Evolutionary conservation across 2,888 invertebrate species (phyloP).

Genomic region (Sylvicola fuscatus): DNA sequence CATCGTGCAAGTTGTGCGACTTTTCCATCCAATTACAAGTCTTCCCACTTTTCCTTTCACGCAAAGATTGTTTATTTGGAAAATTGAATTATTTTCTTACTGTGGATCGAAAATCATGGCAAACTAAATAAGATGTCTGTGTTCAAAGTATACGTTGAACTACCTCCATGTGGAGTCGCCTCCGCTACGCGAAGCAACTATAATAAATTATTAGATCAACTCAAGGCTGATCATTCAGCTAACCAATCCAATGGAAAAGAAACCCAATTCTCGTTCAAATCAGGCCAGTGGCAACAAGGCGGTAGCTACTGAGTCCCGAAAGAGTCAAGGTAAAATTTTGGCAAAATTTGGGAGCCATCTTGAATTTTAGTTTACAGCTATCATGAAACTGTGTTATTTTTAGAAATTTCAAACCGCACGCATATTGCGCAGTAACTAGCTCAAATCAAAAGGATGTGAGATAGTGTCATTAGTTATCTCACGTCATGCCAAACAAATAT

Average conservation of each 20-base stretch:
- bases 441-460: too few relatives aligned
- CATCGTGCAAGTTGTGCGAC: not conserved
- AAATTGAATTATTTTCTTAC: too few relatives aligned
- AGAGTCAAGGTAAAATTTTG: slow-evolving; percentile 37
- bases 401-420: not conserved
- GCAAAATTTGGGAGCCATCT: slow-evolving; percentile 5
- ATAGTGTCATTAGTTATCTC: too few relatives aligned
- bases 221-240: slow-evolving; percentile 1
- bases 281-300: slow-evolving; percentile 45
- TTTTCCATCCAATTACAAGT: not conserved
- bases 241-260: slow-evolving; percentile 48
- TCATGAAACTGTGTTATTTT: not conserved
- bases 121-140: slow-evolving; percentile 23
- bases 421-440: too few relatives aligned
- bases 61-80: too few relatives aligned
- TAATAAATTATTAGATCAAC: slow-evolving; percentile 5
- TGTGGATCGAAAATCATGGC: slow-evolving; percentile 21
- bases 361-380: not conserved
- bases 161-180: slow-evolving; percentile 25
- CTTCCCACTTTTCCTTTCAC: not conserved
- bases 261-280: slow-evolving; percentile 43
- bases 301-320: slow-evolving; percentile 51
- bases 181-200: slow-evolving; percentile 11
- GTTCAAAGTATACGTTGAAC: slow-evolving; percentile 16
- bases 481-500: too few relatives aligned